Evolutionary conservation across 2,888 invertebrate genomes (phyloP), one percentile per base, ranked within the genome.

Genomic region (Ectropis crepuscularia): DNA sequence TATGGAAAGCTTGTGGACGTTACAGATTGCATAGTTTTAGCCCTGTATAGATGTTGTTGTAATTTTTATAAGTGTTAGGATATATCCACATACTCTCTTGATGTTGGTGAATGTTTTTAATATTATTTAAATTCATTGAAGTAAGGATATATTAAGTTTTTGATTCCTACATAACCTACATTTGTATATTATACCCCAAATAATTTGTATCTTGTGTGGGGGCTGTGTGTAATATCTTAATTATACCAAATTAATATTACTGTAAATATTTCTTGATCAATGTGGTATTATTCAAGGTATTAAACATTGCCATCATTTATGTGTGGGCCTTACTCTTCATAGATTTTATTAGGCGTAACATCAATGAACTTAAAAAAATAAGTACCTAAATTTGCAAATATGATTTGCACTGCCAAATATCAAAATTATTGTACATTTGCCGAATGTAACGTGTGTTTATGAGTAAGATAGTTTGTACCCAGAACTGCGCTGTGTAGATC

Each of bases 1-100:
- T 91, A 91, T 77, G 70, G 77, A 73, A 77, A 75, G 79, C 69
- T 80, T 73, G 79, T 70, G 75, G 75, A 74, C 69, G 78, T 79
- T 75, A 74, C 76, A 72, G 81, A 82, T 82, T 81, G 85, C 79
- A 79, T 88, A 85, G 77, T 79, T 81, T 75, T 81, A 79, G 65
- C 70, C n/a, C 71, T 75, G 77, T 80, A 82, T 77, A 82, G 78
- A 59, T 39, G 47, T 85, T 84, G 81, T 83, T 83, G 85, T 85
- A 88, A 87, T 87, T 86, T 82, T 85, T 76, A 62, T 90, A 90
- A 89, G 88, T 90, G 90, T 91, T 90, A 87, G 85, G 39, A 85
- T 83, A 85, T 64, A 57, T 57, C 39, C 88, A 87, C 86, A 86
- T 86, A 88, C 86, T 85, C 81, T 85, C 81, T 80, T 77, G 78